phyloP scores from a whole-genome alignment of 1,140 invertebrate genomes.

The Apocrypta bakeri region DNA sequence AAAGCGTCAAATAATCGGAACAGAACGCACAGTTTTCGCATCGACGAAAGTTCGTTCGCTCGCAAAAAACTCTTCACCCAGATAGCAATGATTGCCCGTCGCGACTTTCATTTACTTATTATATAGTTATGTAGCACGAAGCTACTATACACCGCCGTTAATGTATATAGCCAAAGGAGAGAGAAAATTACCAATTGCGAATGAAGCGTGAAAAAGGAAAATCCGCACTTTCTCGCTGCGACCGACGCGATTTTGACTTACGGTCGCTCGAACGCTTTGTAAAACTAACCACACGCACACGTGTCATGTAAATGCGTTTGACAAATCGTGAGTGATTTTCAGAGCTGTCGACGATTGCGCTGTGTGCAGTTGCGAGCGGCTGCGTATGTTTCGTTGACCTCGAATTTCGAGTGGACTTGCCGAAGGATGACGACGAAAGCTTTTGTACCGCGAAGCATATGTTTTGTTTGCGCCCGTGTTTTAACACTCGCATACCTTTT shows the following conservation, averaged over 20 bases:
- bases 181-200: conserved; percentile 28
- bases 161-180: not conserved
- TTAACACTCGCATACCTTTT: not conserved
- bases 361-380: not conserved
- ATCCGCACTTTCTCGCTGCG: conserved; percentile 20
- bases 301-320: too few relatives aligned
- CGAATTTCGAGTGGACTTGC: not conserved
- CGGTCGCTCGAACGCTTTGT: not conserved
- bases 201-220: conserved; percentile 37
- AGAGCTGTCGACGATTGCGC: not conserved
- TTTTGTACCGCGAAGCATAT: not conserved
- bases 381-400: not conserved
- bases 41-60: not conserved
- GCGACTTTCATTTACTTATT: conserved; percentile 18
- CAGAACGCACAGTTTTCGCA: not conserved
- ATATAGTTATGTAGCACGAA: not conserved
- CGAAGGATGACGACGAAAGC: not conserved
- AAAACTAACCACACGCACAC: not conserved
- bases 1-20: too few relatives aligned
- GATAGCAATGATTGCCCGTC: not conserved
- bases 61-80: not conserved
- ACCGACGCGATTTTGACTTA: not conserved
- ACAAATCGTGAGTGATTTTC: not conserved
- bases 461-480: not conserved
- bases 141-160: not conserved